A percentile compares a stretch with the other conserved stretches of the same genome.
Evolutionary conservation across 2,888 invertebrate species (phyloP).

Genomic region (Endotricha flammealis): DNA sequence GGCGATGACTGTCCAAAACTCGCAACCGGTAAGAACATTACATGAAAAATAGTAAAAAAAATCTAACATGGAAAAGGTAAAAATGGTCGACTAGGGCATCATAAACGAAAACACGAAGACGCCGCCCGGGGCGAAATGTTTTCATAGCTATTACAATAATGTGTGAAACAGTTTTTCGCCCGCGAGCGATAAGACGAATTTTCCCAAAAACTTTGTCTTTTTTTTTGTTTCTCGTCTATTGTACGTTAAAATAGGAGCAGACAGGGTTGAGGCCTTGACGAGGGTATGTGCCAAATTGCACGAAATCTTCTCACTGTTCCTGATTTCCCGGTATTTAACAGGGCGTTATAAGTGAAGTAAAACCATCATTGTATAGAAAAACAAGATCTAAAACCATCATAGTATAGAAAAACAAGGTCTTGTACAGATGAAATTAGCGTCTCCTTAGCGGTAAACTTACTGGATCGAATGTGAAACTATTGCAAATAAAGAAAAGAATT

Average conservation of each 20-base stretch:
- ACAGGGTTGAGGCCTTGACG: conserved; percentile 26
- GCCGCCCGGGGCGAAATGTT: background rate
- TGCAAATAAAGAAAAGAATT: too few relatives aligned
- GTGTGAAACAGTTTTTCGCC: background rate
- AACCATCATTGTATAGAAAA: too few relatives aligned
- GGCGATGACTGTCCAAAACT: background rate
- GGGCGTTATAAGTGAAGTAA: too few relatives aligned
- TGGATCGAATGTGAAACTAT: too few relatives aligned
- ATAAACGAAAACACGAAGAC: conserved; percentile 3
- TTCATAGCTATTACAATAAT: background rate
- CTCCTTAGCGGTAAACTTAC: too few relatives aligned
- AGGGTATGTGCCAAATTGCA: conserved; percentile 44
- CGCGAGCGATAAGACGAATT: background rate
- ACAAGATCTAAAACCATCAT: too few relatives aligned
- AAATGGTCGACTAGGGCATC: background rate
- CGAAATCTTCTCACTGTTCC: conserved; percentile 28
- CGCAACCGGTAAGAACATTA: background rate
- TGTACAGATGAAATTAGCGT: too few relatives aligned
- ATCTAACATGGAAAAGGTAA: background rate
- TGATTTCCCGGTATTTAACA: conserved; percentile 29
- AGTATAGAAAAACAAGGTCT: too few relatives aligned
- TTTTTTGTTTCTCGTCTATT: conserved; percentile 17
- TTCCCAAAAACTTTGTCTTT: conserved; percentile 7
- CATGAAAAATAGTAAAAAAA: background rate
- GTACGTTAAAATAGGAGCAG: conserved; percentile 15